Evolutionary conservation across 2,113 vertebrate species (phyloP), one percentile per base, ranked within the genome.

Genomic region (Sebastes fasciatus): DNA sequence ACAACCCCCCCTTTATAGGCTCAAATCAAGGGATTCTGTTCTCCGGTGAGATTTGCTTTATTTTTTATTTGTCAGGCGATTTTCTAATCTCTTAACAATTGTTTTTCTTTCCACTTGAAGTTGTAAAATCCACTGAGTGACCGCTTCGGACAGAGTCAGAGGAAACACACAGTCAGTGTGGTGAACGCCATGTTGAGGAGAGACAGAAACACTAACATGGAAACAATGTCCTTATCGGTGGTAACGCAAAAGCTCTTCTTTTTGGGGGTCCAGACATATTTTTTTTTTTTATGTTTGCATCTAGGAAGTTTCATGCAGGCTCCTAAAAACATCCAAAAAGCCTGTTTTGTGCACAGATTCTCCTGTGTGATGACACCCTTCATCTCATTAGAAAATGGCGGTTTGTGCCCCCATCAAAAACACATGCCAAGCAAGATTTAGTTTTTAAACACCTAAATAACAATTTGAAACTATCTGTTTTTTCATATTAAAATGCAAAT

Each of bases 371-470:
- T 91, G 85, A 79, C 85, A 91, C 77, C 78, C 86, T 75, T 74
- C 87, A 85, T 88, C 80, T 85, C 80, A 87, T 80, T 80, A 94
- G 92, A 94, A 95, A 94, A 95, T 94, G 94, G 94, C 94, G 94
- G 94, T 88, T 75, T 88, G 76, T 88, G 71, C 54, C 80, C 75
- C 43, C 43, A 26, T 69, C 57, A 58, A 82, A 88, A 26, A 80
- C 67, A 84, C 77, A 84, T 77, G 45, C 51, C 67, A 89, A 26
- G 43, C 19, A 72, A 43, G 51, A 65, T 79, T 58, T 60, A 5
- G 79, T 78, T 69, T 71, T 61, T 61, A 16, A 8, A 40, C 1
- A 13, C 26, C 6, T 19, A 69, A 67, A 74, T 19, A 58, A 65
- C 14, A 43, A 70, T 40, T 64, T 58, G 23, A 46, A 72, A 17